phyloP scores from a whole-genome alignment of 1,140 invertebrate species.

The Ceratina calcarata region DNA sequence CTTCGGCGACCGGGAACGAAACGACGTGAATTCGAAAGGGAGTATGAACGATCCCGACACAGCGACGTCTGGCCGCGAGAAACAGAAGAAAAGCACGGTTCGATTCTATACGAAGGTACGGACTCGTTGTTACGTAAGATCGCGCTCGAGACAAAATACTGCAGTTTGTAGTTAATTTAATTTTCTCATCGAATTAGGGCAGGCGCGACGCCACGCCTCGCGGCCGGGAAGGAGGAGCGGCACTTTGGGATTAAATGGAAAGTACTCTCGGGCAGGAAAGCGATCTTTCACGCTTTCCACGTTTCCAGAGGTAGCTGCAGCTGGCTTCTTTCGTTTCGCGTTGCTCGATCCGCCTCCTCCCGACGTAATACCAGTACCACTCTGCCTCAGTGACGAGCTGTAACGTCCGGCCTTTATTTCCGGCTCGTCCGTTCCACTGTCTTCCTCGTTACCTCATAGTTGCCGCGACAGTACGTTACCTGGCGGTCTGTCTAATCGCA shows the following conservation, averaged over 20 bases:
- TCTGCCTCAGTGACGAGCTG: conserved; percentile 39
- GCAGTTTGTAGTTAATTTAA: conserved; percentile 44
- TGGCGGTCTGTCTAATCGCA: not conserved
- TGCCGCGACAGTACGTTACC: conserved; percentile 28
- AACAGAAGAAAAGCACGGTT: not conserved
- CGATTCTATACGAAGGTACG: not conserved
- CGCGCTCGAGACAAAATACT: conserved; percentile 28
- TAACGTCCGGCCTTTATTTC: conserved; percentile 57
- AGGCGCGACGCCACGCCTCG: not conserved
- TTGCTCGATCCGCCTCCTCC: conserved; percentile 12
- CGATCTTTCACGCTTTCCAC: conserved; percentile 65
- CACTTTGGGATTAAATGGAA: conserved; percentile 63
- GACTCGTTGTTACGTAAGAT: conserved; percentile 11
- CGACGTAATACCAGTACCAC: conserved; percentile 37
- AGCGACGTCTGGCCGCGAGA: not conserved
- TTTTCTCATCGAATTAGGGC: conserved; percentile 57
- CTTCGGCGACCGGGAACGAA: not conserved
- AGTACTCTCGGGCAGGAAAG: conserved; percentile 61
- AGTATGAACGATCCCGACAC: not conserved
- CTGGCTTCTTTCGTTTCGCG: conserved; percentile 23
- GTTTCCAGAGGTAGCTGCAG: conserved; percentile 43
- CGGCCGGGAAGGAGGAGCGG: conserved; percentile 17
- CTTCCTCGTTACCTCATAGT: conserved; percentile 41
- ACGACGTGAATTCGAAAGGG: conserved; percentile 18
- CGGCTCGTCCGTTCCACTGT: conserved; percentile 49